Evolutionary conservation across 2,113 vertebrate genomes (phyloP), one percentile per base, ranked within the genome.

Genomic region (Elephas maximus): DNA sequence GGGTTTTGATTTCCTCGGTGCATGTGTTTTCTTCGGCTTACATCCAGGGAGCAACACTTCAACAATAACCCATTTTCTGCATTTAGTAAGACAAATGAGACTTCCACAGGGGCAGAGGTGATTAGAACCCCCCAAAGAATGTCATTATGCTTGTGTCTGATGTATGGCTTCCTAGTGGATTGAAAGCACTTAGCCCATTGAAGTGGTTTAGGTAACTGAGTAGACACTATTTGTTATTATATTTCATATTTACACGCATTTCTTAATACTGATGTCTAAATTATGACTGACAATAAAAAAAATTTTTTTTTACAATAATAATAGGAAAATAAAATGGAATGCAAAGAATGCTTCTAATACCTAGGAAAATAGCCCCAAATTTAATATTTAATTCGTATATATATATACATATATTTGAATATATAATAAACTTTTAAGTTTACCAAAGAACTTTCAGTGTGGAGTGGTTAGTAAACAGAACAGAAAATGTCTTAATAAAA

Each of bases 141-240:
- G 4, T 67, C 51, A 57, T 57, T 28, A 57, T 60, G 14, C 33
- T 86, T 78, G n/a, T 44, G 26, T 21, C 37, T 48, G 53, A 23
- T 78, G 78, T 63, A 44, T 78, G 60, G 23, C 15, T 57, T 48
- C 57, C 20, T 37, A 69, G 57, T 93, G 24, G 28, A 63, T 4
- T 81, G 71, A 91, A 93, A 95, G 57, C 6, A 84, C 41, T 91
- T 90, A 77, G 69, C 10, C 24, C 30, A 57, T 12, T 86, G 12
- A 92, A 92, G 77, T 95, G 41, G 92, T 92, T 86, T 86, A 85
- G 33, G 9, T 63, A 62, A 93, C 28, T 45, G 62, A 92, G 48
- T 74, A 74, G 51, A 74, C 2, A 80, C 20, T 17, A 92, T 92
- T 77, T 89, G 10, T 76, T 60, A 60, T 37, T 60, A 30, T 60